These are phyloP conservation scores for Eupithecia insigniata DNA, from an alignment of 2,888 invertebrate species.

Conservation along the genomic window DNA sequence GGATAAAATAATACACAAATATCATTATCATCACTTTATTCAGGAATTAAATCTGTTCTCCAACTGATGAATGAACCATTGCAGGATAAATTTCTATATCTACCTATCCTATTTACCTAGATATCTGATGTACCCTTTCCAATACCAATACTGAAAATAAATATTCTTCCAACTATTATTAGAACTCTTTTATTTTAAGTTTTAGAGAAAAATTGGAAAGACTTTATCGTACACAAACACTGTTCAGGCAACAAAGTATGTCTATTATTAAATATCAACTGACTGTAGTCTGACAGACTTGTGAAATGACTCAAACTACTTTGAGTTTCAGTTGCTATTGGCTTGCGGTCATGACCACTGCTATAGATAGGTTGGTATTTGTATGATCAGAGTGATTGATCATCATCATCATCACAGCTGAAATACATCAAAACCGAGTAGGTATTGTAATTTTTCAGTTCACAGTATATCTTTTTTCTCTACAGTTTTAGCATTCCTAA, in stretches of 20 bases:
- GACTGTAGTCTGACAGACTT: background rate
- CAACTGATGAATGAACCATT: conserved; percentile 42
- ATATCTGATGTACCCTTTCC: conserved; percentile 52
- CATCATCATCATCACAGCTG: no score
- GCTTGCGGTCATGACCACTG: background rate
- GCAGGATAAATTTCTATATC: conserved; percentile 47
- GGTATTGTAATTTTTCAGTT: background rate
- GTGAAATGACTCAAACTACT: background rate
- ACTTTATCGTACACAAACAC: conserved; percentile 34
- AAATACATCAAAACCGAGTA: no score
- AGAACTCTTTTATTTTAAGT: conserved; percentile 37
- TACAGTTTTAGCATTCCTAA: background rate
- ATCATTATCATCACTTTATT: conserved; percentile 69
- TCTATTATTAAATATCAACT: no score
- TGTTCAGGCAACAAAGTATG: background rate
- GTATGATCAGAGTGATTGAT: no score
- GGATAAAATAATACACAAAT: conserved; percentile 45
- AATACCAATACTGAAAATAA: conserved; percentile 70
- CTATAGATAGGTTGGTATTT: no score
- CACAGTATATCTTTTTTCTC: background rate
- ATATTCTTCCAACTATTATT: conserved; percentile 57
- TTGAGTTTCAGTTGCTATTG: background rate
- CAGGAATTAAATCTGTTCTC: conserved; percentile 72
- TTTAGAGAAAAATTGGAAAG: conserved; percentile 53
- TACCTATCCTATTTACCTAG: conserved; percentile 54